Evolutionary conservation across 2,888 invertebrate species (phyloP), one percentile per base, ranked within the genome.

Genomic region (Gerosis bhagava): DNA sequence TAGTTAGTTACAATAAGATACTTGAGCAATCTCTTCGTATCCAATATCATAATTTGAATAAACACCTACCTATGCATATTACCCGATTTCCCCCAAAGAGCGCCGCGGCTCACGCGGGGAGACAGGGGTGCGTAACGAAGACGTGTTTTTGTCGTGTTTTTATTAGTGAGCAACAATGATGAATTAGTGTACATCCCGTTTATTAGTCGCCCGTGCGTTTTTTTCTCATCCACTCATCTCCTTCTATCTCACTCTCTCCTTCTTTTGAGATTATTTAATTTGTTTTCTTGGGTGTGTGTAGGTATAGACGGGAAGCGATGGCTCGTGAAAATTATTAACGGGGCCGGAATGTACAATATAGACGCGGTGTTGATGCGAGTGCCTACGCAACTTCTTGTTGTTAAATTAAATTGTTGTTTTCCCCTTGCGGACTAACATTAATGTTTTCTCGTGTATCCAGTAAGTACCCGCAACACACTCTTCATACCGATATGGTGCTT

Each of bases 371-470:
- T 70, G 60, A n/a, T n/a, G 53, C 57, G 49, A 56, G 54, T 57
- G n/a, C n/a, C n/a, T n/a, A 51, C 52, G 58, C 19, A 3, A 6
- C 40, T 24, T 63, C 73, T 72, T 75, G 68, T 73, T 71, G 69
- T 75, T n/a, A 83, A 81, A 86, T 83, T 81, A 84, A 82, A 83
- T 83, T 79, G 79, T 78, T 19, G n/a, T n/a, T n/a, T n/a, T n/a
- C n/a, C n/a, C n/a, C n/a, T n/a, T n/a, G n/a, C n/a, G n/a, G n/a
- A n/a, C n/a, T n/a, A n/a, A n/a, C n/a, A n/a, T n/a, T n/a, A n/a
- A n/a, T n/a, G n/a, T n/a, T n/a, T n/a, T n/a, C n/a, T n/a, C n/a
- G n/a, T n/a, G n/a, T n/a, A n/a, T n/a, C n/a, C n/a, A n/a, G n/a
- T n/a, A n/a, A n/a, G n/a, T n/a, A n/a, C n/a, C n/a, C n/a, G n/a